phyloP scores from a whole-genome alignment of 2,113 vertebrate species.

The Lycocorax pyrrhopterus region DNA sequence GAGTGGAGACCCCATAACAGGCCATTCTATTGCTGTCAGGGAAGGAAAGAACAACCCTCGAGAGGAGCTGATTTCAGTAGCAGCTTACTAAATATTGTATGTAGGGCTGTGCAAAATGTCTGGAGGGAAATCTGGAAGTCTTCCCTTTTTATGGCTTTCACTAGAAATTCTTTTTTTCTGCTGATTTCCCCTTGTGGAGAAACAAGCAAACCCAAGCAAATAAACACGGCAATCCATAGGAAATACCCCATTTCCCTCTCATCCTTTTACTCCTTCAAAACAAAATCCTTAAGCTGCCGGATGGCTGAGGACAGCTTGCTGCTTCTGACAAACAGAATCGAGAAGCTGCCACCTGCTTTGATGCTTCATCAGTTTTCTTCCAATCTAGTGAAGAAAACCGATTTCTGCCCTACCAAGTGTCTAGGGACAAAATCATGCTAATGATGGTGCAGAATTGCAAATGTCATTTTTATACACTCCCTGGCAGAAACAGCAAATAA shows the following conservation, averaged over 20 bases:
- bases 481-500: background rate
- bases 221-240: constrained; percentile 28
- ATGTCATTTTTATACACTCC: background rate
- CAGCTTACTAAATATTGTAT: background rate
- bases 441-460: background rate
- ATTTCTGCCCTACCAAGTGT: background rate
- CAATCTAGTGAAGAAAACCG: background rate
- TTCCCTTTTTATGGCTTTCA: background rate
- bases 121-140: constrained; percentile 1
- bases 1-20: background rate
- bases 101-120: background rate
- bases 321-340: background rate
- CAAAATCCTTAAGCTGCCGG: background rate
- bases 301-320: background rate
- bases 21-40: background rate
- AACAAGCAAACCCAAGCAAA: constrained; percentile 10
- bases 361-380: background rate
- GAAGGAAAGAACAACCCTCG: background rate
- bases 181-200: background rate
- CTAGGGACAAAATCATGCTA: background rate
- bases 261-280: background rate
- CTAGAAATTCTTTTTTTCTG: background rate
- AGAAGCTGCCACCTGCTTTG: background rate
- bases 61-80: background rate
- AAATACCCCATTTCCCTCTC: constrained; percentile 32